phyloP scores from a whole-genome alignment of 2,888 invertebrate genomes.

The Sturmia bella region DNA sequence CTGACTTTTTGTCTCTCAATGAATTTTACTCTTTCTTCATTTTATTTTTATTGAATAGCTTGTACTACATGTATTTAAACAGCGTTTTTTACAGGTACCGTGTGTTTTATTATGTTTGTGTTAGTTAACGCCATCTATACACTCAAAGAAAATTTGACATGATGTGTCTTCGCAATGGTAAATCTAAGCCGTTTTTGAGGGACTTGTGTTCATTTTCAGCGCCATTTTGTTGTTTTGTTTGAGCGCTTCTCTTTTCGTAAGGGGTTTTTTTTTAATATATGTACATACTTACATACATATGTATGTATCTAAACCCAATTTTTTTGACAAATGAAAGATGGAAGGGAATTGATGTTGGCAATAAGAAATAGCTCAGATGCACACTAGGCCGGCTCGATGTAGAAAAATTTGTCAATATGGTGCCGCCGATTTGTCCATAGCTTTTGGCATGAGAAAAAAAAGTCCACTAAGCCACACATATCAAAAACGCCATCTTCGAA shows the following conservation, averaged over 20 bases:
- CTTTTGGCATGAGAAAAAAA: no score
- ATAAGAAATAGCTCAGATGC: conserved; percentile 22
- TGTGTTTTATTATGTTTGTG: conserved; percentile 17
- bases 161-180: conserved; percentile 20
- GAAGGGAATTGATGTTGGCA: no score
- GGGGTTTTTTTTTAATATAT: conserved; percentile 28
- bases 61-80: conserved; percentile 4
- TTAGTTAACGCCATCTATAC: conserved; percentile 62
- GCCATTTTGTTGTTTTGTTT: conserved; percentile 44
- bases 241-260: conserved; percentile 6
- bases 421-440: no score
- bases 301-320: not conserved
- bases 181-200: conserved; percentile 4
- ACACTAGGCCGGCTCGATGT: no score
- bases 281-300: no score
- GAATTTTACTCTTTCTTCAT: conserved; percentile 19
- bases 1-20: conserved; percentile 39
- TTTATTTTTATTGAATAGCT: conserved; percentile 10
- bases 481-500: no score
- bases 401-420: no score
- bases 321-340: no score
- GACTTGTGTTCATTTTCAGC: conserved; percentile 29
- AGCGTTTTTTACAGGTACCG: not conserved
- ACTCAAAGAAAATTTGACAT: conserved; percentile 43
- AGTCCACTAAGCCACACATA: no score